These are phyloP conservation scores for Mormyrops attenuatus DNA, from an alignment of 2,797 vertebrate species.

Conservation along the genomic window DNA sequence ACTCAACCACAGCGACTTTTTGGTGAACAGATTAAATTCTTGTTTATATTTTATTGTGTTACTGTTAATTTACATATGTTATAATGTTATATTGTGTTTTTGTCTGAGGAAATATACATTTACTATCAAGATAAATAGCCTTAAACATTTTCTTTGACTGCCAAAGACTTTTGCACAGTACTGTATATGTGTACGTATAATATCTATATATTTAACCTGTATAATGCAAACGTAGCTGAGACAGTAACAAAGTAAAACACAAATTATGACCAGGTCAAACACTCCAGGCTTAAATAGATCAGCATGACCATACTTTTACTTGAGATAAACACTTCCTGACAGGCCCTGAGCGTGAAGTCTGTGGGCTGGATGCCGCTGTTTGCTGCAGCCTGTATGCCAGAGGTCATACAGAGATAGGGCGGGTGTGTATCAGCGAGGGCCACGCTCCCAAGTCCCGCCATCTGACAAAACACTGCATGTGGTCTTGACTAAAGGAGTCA, in stretches of 20 bases:
- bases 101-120: neutral
- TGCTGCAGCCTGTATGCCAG: neutral
- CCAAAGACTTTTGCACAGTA: neutral
- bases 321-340: slow-evolving; percentile 15
- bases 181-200: neutral
- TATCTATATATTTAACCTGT: neutral
- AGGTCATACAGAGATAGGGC: neutral
- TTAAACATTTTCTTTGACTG: neutral
- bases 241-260: neutral
- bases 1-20: neutral
- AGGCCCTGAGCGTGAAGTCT: neutral
- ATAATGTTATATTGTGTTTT: neutral
- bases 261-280: neutral
- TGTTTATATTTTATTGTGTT: neutral
- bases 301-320: neutral
- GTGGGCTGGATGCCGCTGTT: neutral
- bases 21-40: neutral
- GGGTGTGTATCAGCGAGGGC: slow-evolving; percentile 38
- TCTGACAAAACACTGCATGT: slow-evolving; percentile 73
- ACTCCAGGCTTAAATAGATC: neutral
- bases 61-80: neutral
- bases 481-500: slow-evolving; percentile 63
- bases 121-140: neutral
- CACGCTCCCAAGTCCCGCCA: slow-evolving; percentile 56
- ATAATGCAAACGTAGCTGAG: neutral